Percentiles rank a stretch among this genome's conserved stretches.
phyloP scores from a whole-genome alignment of 2,113 vertebrate species.

The Casuarius casuarius region DNA sequence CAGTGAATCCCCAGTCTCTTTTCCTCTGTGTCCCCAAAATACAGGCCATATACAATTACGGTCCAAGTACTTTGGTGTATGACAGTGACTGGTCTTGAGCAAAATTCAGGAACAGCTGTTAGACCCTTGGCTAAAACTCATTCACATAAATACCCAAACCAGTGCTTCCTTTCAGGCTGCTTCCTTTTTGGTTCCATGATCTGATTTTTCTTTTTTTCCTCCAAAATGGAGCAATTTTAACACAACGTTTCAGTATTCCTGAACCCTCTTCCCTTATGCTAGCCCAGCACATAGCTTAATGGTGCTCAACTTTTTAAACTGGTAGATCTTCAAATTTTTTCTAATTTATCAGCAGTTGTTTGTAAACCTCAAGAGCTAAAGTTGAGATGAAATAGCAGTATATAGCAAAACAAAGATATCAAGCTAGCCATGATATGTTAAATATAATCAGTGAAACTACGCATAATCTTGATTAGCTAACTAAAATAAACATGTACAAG shows the following conservation, averaged over 20 bases:
- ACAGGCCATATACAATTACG: not conserved
- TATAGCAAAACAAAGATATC: not conserved
- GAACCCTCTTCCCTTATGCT: not conserved
- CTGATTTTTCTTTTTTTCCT: too few species aligned
- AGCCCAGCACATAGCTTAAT: not conserved
- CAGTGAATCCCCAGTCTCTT: not conserved
- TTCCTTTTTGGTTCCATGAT: not conserved
- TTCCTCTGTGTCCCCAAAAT: not conserved
- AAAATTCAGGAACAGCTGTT: not conserved
- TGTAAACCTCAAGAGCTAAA: not conserved
- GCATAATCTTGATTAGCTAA: not conserved
- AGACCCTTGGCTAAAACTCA: not conserved
- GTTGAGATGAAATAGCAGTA: not conserved
- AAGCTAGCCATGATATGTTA: not conserved
- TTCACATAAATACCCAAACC: not conserved
- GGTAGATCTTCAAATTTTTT: not conserved
- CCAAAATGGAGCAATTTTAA: not conserved
- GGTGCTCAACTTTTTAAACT: not conserved
- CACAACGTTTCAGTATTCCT: not conserved
- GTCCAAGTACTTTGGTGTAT: not conserved
- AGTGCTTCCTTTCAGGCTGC: not conserved
- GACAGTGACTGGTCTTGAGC: not conserved
- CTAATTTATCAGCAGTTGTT: not conserved
- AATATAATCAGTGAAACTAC: not conserved
- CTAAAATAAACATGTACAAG: not conserved